phyloP scores from a whole-genome alignment of 2,888 invertebrate genomes.

The Aricia artaxerxes region DNA sequence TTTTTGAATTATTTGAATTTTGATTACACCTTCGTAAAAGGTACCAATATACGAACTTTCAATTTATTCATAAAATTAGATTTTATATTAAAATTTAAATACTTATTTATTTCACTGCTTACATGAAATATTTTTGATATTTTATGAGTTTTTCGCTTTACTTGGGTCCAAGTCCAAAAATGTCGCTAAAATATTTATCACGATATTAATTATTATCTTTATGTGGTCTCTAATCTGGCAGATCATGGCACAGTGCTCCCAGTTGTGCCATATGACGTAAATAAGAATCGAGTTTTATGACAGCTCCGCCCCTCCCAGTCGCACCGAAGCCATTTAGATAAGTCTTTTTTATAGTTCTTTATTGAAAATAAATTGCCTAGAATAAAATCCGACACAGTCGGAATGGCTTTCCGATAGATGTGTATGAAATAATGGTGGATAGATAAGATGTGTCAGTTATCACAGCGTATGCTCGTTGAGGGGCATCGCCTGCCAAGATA shows the following conservation, averaged over 20 bases:
- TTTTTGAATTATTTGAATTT: constrained; percentile 49
- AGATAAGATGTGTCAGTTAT: constrained; percentile 72
- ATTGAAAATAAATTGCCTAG: constrained; percentile 81
- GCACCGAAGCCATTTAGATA: constrained; percentile 76
- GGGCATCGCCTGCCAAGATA: constrained; percentile 45
- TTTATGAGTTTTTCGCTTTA: not conserved
- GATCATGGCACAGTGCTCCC: constrained; percentile 45
- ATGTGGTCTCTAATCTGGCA: constrained; percentile 22
- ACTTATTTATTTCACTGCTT: too few species aligned
- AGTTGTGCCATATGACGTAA: constrained; percentile 65
- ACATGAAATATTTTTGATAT: not conserved
- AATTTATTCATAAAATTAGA: not conserved
- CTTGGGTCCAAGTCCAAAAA: not conserved
- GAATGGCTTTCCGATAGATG: constrained; percentile 79
- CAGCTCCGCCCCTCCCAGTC: constrained; percentile 66
- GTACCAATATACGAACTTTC: constrained; percentile 26
- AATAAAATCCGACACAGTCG: constrained; percentile 77
- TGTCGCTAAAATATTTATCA: not conserved
- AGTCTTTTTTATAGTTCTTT: constrained; percentile 81
- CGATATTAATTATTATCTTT: not conserved
- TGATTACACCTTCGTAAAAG: not conserved
- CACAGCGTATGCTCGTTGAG: constrained; percentile 58
- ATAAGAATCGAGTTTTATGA: constrained; percentile 75
- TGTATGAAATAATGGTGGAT: constrained; percentile 74
- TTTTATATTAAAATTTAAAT: too few species aligned